phyloP scores from a whole-genome alignment of 2,888 invertebrate genomes.

The Adelognathus sp. region DNA sequence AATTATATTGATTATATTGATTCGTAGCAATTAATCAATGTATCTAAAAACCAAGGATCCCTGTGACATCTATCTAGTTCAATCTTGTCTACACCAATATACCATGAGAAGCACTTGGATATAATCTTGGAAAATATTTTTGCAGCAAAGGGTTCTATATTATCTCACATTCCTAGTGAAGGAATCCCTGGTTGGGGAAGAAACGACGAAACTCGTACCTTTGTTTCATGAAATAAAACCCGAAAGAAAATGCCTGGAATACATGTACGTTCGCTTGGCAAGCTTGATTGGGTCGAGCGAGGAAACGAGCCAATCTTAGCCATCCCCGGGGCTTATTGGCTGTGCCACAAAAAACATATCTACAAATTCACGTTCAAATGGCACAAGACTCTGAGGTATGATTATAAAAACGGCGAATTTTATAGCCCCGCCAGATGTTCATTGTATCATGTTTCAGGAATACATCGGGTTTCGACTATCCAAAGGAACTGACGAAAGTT shows the following conservation, averaged over 20 bases:
- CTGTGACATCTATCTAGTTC: too few species aligned
- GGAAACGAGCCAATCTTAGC: constrained; percentile 71
- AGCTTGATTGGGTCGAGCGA: constrained; percentile 74
- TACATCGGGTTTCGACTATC: constrained; percentile 68
- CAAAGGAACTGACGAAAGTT: constrained; percentile 77
- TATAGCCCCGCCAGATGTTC: not conserved
- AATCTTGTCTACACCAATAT: too few species aligned
- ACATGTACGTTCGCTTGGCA: constrained; percentile 78
- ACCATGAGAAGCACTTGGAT: too few species aligned
- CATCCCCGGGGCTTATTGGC: constrained; percentile 79
- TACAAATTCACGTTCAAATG: constrained; percentile 78
- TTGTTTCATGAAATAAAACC: constrained; percentile 77
- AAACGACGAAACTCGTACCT: constrained; percentile 74
- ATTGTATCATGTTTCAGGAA: constrained; percentile 65
- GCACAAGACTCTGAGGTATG: constrained; percentile 71
- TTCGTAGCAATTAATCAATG: too few species aligned
- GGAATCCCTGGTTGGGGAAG: constrained; percentile 68
- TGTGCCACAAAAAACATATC: constrained; percentile 77
- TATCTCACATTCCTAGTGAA: constrained; percentile 75
- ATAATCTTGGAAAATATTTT: constrained; percentile 30
- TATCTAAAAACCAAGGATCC: too few species aligned
- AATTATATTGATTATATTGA: too few species aligned
- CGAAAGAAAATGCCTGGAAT: constrained; percentile 80
- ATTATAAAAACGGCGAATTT: not conserved
- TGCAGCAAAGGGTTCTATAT: constrained; percentile 78